Evolutionary conservation across 2,797 vertebrate genomes (phyloP).

Genomic region (Pampus argenteus): DNA sequence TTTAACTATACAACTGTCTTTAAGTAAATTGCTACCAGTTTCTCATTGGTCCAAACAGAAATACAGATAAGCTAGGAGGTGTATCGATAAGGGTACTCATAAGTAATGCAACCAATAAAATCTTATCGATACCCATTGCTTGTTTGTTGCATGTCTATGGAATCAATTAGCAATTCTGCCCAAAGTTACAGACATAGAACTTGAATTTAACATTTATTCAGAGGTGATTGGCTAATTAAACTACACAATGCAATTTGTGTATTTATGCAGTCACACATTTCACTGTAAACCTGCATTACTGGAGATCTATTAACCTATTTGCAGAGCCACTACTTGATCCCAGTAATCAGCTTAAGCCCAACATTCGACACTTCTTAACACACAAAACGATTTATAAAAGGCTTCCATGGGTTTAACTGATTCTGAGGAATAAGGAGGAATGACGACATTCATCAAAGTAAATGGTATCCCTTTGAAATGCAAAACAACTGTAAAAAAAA

Average conservation of each 20-base stretch:
- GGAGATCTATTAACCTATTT: neutral
- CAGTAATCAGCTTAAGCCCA: neutral
- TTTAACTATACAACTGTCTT: neutral
- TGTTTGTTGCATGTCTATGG: neutral
- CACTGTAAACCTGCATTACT: neutral
- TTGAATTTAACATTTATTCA: neutral
- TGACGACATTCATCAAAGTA: neutral
- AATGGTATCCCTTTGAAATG: neutral
- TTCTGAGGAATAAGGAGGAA: neutral
- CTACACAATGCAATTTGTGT: neutral
- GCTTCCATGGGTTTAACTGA: neutral
- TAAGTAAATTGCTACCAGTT: too few species aligned
- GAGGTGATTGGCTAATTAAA: neutral
- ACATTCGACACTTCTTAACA: neutral
- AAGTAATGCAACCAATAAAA: too few species aligned
- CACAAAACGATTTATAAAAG: neutral
- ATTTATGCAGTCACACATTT: conserved; percentile 5
- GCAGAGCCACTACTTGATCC: neutral
- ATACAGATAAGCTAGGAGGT: too few species aligned
- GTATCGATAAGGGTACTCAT: too few species aligned
- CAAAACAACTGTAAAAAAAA: neutral
- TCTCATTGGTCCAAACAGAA: too few species aligned
- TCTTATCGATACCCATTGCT: neutral
- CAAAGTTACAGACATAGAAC: neutral
- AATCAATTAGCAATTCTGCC: neutral